Percentiles rank a stretch among this genome's conserved stretches.
Conservation (phyloP, 2,888 invertebrate genomes). For the Cylindroiulus punctatus region DNA sequence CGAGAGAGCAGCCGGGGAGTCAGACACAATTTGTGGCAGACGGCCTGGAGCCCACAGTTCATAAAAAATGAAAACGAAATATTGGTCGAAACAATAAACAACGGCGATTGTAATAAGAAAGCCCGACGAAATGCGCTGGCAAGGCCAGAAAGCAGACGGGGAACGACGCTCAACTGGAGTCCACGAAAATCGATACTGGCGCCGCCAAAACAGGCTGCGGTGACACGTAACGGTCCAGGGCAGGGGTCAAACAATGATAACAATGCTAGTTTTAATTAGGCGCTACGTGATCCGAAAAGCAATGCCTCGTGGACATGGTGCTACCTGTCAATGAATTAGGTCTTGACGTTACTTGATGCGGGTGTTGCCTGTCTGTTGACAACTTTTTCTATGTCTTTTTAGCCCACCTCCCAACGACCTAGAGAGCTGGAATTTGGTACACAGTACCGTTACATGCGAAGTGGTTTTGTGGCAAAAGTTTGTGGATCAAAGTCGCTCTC, state of each 20-base stretch:
- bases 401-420: too few species aligned
- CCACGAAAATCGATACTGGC: neutral
- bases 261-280: constrained; percentile 7
- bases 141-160: neutral
- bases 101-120: constrained; percentile 9
- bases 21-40: constrained; percentile 39
- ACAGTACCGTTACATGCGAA: too few species aligned
- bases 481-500: too few species aligned
- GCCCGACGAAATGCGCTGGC: neutral
- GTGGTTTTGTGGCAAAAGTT: too few species aligned
- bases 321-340: too few species aligned
- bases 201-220: neutral
- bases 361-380: too few species aligned
- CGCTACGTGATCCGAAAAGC: neutral
- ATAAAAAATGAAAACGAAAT: constrained; percentile 44
- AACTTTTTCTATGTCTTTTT: too few species aligned
- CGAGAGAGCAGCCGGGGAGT: neutral
- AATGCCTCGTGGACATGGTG: neutral
- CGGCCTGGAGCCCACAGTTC: constrained; percentile 16
- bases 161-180: neutral
- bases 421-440: too few species aligned
- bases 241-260: constrained; percentile 10
- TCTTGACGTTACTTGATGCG: too few species aligned
- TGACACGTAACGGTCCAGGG: neutral
- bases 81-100: constrained; percentile 43